These are phyloP conservation scores for Iphiclides podalirius DNA, from an alignment of 2,888 invertebrate species.

Conservation along the genomic window DNA sequence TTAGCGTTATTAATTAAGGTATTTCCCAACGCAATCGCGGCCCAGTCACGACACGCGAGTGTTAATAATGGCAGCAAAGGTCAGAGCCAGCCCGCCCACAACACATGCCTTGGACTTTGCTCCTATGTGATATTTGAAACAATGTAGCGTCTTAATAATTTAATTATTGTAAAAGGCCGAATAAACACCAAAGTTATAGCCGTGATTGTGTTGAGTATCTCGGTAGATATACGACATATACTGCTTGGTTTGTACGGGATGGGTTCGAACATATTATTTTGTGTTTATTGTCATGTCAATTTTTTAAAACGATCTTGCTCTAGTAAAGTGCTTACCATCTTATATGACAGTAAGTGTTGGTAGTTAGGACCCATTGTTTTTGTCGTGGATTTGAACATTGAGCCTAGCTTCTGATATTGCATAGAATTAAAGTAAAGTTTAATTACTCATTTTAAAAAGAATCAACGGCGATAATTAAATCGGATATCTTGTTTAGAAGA, in stretches of 20 bases:
- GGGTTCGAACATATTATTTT: no score
- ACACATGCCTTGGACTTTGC: constrained; percentile 25
- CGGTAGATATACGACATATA: no score
- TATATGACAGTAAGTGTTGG: not conserved
- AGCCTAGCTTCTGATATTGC: no score
- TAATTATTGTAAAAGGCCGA: constrained; percentile 5
- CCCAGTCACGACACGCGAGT: constrained; percentile 49
- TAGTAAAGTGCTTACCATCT: no score
- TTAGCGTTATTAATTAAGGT: constrained; percentile 61
- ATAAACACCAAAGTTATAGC: not conserved
- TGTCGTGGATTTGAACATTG: no score
- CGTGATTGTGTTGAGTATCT: not conserved
- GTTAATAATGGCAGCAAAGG: constrained; percentile 48
- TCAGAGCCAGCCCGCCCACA: constrained; percentile 42
- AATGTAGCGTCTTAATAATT: not conserved
- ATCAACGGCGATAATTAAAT: not conserved
- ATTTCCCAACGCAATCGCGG: constrained; percentile 48
- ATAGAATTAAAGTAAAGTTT: not conserved
- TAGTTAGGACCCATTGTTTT: no score
- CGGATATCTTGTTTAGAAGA: not conserved
- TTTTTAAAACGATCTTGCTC: no score
- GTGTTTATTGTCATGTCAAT: no score
- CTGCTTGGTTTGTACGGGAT: no score
- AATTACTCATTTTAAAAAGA: not conserved
- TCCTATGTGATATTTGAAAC: constrained; percentile 6